Evolutionary conservation across 2,797 vertebrate species (phyloP).

Genomic region (Hybognathus amarus): DNA sequence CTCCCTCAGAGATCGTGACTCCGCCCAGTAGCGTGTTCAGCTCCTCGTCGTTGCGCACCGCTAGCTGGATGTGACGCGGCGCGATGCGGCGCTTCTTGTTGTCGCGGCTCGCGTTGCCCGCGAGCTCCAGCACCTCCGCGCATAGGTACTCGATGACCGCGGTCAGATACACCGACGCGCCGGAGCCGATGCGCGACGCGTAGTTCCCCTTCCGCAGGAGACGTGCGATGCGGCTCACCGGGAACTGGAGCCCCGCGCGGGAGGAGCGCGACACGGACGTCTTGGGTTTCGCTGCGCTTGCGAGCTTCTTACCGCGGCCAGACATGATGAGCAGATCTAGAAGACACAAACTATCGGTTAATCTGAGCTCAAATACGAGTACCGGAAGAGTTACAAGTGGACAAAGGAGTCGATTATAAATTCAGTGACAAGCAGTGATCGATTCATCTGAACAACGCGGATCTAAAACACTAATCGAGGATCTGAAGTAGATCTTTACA

Average conservation of each 20-base stretch:
- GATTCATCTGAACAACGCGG: background rate
- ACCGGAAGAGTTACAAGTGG: background rate
- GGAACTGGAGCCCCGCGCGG: conserved; percentile 78
- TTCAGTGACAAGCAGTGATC: too few species aligned
- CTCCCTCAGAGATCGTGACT: conserved; percentile 79
- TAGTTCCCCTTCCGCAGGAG: conserved; percentile 74
- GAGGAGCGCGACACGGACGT: conserved; percentile 52
- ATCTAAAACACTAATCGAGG: too few species aligned
- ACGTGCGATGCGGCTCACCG: conserved; percentile 76
- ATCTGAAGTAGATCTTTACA: background rate
- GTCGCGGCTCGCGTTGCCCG: conserved; percentile 73
- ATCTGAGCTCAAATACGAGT: background rate
- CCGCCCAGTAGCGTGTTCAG: conserved; percentile 71
- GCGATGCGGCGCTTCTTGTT: conserved; percentile 78
- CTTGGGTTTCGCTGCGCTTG: conserved; percentile 41
- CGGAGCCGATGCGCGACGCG: conserved; percentile 63
- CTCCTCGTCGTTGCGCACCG: conserved; percentile 80
- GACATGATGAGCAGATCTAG: conserved; percentile 73
- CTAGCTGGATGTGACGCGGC: conserved; percentile 81
- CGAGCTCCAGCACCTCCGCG: conserved; percentile 79
- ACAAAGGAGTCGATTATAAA: too few species aligned
- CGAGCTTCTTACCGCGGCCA: conserved; percentile 77
- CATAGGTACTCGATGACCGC: conserved; percentile 81
- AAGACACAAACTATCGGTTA: background rate
- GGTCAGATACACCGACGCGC: conserved; percentile 75